Conservation (phyloP, 2,888 invertebrate genomes). For the Morinoia aosen region DNA sequence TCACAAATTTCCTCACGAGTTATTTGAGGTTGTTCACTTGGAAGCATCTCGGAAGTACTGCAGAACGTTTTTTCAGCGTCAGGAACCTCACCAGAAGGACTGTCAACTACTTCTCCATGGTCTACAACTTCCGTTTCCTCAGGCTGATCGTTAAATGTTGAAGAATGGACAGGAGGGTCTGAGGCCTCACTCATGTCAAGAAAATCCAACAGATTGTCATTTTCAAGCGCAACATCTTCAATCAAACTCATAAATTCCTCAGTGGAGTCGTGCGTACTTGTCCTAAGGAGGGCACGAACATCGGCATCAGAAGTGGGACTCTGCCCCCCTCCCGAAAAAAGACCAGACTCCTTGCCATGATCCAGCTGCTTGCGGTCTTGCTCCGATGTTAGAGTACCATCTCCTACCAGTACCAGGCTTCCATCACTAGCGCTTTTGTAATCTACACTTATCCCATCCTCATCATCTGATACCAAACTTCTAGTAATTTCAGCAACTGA, state of each 20-base stretch:
- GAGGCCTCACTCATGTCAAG: not conserved
- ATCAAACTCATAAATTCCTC: not conserved
- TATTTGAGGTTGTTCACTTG: too few species aligned
- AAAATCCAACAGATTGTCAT: not conserved
- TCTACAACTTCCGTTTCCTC: not conserved
- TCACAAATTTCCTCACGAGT: too few species aligned
- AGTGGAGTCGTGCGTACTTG: not conserved
- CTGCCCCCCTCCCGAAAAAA: not conserved
- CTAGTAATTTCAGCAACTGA: not conserved
- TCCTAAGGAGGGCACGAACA: not conserved
- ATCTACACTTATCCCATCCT: not conserved
- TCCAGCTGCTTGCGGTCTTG: not conserved
- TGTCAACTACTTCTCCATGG: not conserved
- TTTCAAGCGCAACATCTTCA: not conserved
- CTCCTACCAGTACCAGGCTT: not conserved
- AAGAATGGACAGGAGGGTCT: not conserved
- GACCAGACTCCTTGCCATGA: not conserved
- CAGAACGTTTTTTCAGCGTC: not conserved
- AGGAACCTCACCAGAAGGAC: not conserved
- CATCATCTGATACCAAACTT: not conserved
- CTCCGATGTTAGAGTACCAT: not conserved
- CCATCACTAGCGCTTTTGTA: conserved; percentile 7
- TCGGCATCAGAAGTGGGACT: not conserved
- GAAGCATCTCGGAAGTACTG: not conserved
- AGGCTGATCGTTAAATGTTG: not conserved